Evolutionary conservation across 2,888 invertebrate genomes (phyloP).

Genomic region (Cephus runcator): DNA sequence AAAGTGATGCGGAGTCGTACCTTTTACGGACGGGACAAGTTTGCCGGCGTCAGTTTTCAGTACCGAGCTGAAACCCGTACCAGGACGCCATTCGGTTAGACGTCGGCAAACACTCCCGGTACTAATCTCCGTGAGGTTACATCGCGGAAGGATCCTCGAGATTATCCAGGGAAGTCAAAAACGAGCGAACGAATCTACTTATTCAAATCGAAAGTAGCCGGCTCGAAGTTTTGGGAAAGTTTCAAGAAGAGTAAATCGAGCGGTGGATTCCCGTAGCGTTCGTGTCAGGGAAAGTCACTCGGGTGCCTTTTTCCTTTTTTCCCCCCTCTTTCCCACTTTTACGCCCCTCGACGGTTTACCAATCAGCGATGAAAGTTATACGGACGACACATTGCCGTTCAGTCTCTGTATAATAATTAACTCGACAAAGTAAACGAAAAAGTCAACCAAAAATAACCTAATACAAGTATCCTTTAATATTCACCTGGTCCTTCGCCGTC

Average conservation of each 20-base stretch:
- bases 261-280: constrained; percentile 13
- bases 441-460: background rate
- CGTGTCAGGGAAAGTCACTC: constrained; percentile 23
- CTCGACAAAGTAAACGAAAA: background rate
- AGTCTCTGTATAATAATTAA: background rate
- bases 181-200: background rate
- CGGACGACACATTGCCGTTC: background rate
- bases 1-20: background rate
- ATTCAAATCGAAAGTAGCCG: background rate
- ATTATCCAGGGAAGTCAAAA: background rate
- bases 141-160: background rate
- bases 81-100: background rate
- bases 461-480: constrained; percentile 26
- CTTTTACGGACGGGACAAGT: background rate
- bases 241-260: constrained; percentile 23
- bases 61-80: background rate
- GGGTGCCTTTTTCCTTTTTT: background rate
- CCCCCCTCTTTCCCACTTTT: constrained; percentile 1
- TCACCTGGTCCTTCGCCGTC: constrained; percentile 92
- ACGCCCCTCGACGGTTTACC: background rate
- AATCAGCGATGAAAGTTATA: background rate
- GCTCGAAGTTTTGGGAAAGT: constrained; percentile 26
- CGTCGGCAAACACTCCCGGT: background rate
- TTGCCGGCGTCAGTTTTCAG: background rate
- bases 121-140: background rate